Conservation (phyloP, 2,888 invertebrate genomes). For the Epirrita christyi region DNA sequence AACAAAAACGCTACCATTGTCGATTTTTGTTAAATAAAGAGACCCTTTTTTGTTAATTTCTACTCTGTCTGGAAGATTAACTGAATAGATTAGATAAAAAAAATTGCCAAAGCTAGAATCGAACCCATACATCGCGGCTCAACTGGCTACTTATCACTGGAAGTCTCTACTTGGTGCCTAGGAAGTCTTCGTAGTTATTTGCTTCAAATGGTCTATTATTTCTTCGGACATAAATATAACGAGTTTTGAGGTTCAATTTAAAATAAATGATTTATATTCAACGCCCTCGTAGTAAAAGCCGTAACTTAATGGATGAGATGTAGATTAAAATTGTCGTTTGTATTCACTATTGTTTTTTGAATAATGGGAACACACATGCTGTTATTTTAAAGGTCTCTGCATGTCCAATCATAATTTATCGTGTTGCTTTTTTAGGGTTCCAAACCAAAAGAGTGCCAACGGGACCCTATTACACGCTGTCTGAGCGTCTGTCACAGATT, state of each 20-base stretch:
- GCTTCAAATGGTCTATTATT: not conserved
- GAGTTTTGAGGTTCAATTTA: conserved; percentile 26
- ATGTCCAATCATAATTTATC: conserved; percentile 29
- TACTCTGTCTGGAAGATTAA: too few species aligned
- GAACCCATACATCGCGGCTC: not conserved
- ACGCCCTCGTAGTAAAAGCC: conserved; percentile 28
- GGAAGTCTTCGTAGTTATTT: not conserved
- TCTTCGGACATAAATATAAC: conserved; percentile 17
- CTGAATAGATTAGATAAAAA: too few species aligned
- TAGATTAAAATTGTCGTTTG: conserved; percentile 66
- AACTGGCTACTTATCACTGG: not conserved
- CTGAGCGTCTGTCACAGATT: too few species aligned
- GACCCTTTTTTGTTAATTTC: too few species aligned
- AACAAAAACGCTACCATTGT: too few species aligned
- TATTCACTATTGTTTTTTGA: conserved; percentile 65
- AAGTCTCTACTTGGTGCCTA: not conserved
- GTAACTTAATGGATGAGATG: conserved; percentile 44
- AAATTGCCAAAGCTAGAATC: not conserved
- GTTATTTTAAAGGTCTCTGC: conserved; percentile 24
- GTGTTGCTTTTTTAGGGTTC: not conserved
- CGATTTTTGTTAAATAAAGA: too few species aligned
- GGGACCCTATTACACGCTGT: too few species aligned
- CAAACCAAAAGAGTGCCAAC: too few species aligned
- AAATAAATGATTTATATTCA: conserved; percentile 29
- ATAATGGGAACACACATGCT: conserved; percentile 50